phyloP scores from a whole-genome alignment of 2,797 vertebrate genomes.

The Pangasius djambal region DNA sequence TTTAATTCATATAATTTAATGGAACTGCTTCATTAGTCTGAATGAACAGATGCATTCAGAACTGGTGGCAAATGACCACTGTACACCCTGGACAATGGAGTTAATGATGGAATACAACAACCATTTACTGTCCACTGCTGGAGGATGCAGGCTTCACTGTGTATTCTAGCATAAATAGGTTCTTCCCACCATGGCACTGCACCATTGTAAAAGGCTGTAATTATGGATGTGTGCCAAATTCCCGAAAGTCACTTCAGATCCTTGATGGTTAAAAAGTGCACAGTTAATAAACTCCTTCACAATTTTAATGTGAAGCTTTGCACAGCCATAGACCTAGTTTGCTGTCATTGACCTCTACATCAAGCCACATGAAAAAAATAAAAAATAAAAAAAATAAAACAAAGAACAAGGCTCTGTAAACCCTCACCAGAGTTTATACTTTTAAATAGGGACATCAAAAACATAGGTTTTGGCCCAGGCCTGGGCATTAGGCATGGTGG shows the following conservation, averaged over 20 bases:
- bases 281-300: conserved; percentile 54
- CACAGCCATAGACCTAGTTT: conserved; percentile 14
- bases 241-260: conserved; percentile 75
- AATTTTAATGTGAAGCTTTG: conserved; percentile 49
- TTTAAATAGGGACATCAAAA: not conserved
- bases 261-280: conserved; percentile 62
- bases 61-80: conserved; percentile 61
- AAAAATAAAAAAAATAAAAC: not conserved
- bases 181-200: conserved; percentile 63
- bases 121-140: conserved; percentile 58
- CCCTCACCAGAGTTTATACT: no score
- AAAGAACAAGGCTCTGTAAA: not conserved
- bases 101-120: conserved; percentile 64
- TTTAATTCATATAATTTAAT: conserved; percentile 61
- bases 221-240: conserved; percentile 72
- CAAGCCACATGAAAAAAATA: not conserved
- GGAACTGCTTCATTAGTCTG: conserved; percentile 55
- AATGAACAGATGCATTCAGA: conserved; percentile 62
- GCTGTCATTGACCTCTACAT: conserved; percentile 30
- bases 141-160: conserved; percentile 65
- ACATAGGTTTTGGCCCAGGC: not conserved
- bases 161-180: conserved; percentile 59
- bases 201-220: conserved; percentile 69
- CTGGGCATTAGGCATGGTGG: not conserved
- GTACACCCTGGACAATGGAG: conserved; percentile 58